A percentile compares a stretch with the other conserved stretches of the same genome.
These are phyloP conservation scores for Ameiurus melas DNA, from an alignment of 2,113 vertebrate species.

Conservation along the genomic window DNA sequence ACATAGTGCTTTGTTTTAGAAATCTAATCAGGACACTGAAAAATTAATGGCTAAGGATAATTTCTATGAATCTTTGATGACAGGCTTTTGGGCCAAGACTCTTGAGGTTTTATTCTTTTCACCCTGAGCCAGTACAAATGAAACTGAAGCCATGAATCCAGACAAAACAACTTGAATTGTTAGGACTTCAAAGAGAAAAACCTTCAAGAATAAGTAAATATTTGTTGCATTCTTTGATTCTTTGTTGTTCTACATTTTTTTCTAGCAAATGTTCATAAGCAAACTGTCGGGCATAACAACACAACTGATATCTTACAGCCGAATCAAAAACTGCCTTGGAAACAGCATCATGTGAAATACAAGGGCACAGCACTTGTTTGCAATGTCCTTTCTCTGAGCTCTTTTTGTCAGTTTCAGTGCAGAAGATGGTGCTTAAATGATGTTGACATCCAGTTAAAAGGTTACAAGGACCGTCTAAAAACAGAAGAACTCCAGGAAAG, in stretches of 20 bases:
- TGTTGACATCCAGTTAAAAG: conserved; percentile 63
- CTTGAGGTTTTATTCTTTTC: conserved; percentile 19
- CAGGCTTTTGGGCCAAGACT: conserved; percentile 40
- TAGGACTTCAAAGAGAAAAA: neutral
- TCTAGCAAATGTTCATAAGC: neutral
- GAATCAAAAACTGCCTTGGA: neutral
- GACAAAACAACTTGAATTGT: neutral
- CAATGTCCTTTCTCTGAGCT: conserved; percentile 48
- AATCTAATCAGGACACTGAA: conserved; percentile 38
- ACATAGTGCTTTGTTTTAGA: conserved; percentile 1
- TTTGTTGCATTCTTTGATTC: neutral
- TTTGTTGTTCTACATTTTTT: neutral
- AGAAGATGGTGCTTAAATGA: conserved; percentile 63
- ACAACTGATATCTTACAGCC: neutral
- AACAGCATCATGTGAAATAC: neutral
- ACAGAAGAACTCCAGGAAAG: conserved; percentile 63
- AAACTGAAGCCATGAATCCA: conserved; percentile 1
- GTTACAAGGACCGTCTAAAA: conserved; percentile 60
- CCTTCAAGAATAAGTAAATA: neutral
- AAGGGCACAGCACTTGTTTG: neutral
- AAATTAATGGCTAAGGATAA: conserved; percentile 39
- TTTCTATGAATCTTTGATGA: conserved; percentile 54
- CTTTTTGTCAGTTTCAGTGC: conserved; percentile 56
- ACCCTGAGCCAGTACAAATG: conserved; percentile 31
- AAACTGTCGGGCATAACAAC: neutral